Percentiles rank a stretch among this genome's conserved stretches.
These are phyloP conservation scores for Eremophila alpestris DNA, from an alignment of 2,797 vertebrate species.

Conservation along the genomic window DNA sequence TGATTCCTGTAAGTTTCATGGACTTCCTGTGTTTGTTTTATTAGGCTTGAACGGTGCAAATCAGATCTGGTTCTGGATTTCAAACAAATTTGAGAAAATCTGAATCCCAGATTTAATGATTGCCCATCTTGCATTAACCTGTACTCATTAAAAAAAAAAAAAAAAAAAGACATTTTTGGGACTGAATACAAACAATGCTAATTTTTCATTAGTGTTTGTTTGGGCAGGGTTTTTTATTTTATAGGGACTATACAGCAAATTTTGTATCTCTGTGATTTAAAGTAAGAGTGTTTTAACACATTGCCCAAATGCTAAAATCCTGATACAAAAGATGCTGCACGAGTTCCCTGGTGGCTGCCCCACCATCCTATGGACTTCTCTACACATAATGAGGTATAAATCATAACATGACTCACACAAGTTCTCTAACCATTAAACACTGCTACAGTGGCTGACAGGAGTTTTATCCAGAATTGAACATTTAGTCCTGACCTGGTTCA, in stretches of 20 bases:
- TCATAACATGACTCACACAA: neutral
- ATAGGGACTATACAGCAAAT: neutral
- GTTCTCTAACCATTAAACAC: neutral
- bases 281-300: neutral
- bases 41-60: neutral
- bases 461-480: neutral
- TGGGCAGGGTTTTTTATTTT: neutral
- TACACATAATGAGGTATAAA: neutral
- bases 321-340: neutral
- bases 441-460: neutral
- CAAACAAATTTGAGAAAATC: neutral
- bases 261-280: neutral
- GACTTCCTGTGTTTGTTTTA: slow-evolving; percentile 31
- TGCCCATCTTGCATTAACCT: neutral
- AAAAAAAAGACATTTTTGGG: neutral
- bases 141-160: neutral
- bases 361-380: neutral
- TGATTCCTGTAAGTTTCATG: neutral
- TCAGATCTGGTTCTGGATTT: neutral
- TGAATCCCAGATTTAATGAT: neutral
- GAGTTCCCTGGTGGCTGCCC: neutral
- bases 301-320: neutral
- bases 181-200: neutral
- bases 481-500: neutral
- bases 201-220: neutral